These are phyloP conservation scores for Siderastrea siderea DNA, from an alignment of 92 coral and sea anemone species.

Conservation along the genomic window DNA sequence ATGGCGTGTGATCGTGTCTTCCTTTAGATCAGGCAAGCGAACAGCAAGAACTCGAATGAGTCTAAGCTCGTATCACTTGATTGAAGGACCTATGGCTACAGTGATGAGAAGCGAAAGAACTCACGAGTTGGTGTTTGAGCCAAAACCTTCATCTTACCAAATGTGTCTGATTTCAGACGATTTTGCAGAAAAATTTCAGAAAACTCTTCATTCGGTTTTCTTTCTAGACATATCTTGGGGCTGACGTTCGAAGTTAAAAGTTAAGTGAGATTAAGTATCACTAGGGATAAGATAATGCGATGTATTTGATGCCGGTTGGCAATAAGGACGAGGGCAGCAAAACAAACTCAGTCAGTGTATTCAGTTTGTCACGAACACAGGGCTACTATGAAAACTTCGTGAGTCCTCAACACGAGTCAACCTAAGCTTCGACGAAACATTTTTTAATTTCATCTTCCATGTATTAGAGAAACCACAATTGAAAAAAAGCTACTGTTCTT, in stretches of 20 bases:
- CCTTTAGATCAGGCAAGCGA: slow-evolving; percentile 60
- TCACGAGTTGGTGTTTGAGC: slow-evolving; percentile 16
- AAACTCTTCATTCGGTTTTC: slow-evolving; percentile 16
- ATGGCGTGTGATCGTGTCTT: slow-evolving; percentile 66
- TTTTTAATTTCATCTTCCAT: too few relatives aligned
- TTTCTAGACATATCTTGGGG: background rate
- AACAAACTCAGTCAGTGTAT: too few relatives aligned
- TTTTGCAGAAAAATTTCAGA: slow-evolving; percentile 44
- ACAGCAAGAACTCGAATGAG: slow-evolving; percentile 58
- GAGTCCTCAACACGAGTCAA: too few relatives aligned
- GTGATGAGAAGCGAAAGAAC: background rate
- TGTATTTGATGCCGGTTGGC: too few relatives aligned
- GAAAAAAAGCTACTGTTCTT: too few relatives aligned
- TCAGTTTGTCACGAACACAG: too few relatives aligned
- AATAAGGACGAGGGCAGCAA: too few relatives aligned
- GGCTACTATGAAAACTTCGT: too few relatives aligned
- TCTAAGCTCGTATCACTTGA: slow-evolving; percentile 45
- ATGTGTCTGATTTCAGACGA: slow-evolving; percentile 73
- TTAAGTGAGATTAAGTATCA: background rate
- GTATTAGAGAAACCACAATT: too few relatives aligned
- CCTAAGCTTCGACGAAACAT: too few relatives aligned
- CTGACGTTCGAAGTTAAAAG: background rate
- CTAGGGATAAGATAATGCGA: too few relatives aligned
- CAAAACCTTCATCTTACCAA: slow-evolving; percentile 57
- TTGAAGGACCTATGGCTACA: slow-evolving; percentile 70